Percentiles rank a stretch among this genome's conserved stretches.
These are phyloP conservation scores for Lathronympha strigana DNA, from an alignment of 2,888 invertebrate genomes.

Conservation along the genomic window DNA sequence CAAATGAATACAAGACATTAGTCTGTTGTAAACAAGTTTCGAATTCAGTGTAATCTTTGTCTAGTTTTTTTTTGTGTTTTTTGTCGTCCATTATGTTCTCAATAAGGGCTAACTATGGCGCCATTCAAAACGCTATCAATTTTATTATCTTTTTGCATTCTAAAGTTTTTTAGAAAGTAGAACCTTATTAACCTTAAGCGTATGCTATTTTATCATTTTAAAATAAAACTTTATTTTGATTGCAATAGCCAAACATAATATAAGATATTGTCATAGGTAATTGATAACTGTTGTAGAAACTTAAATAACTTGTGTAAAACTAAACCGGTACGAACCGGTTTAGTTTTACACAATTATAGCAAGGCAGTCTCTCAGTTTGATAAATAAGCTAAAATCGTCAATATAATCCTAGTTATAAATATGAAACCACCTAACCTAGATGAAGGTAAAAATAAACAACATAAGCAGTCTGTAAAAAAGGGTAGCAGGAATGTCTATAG, in stretches of 20 bases:
- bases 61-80: conserved; percentile 15
- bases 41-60: conserved; percentile 8
- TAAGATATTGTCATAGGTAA: neutral
- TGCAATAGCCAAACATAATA: conserved; percentile 1
- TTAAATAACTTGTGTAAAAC: no score
- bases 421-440: neutral
- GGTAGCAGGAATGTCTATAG: conserved; percentile 63
- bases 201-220: no score
- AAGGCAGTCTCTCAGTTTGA: no score
- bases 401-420: no score
- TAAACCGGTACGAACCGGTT: no score
- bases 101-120: conserved; percentile 31
- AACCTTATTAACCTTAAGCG: conserved; percentile 33
- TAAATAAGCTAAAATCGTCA: no score
- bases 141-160: conserved; percentile 32
- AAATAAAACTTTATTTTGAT: no score
- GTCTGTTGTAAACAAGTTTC: neutral
- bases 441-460: conserved; percentile 16
- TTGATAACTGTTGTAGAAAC: no score
- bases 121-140: conserved; percentile 22
- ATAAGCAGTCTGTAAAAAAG: conserved; percentile 40
- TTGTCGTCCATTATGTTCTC: conserved; percentile 11
- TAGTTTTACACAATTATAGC: no score
- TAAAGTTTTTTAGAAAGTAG: conserved; percentile 30
- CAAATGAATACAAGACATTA: neutral